phyloP scores from a whole-genome alignment of 2,113 vertebrate genomes.

The Turdus rufiventris region DNA sequence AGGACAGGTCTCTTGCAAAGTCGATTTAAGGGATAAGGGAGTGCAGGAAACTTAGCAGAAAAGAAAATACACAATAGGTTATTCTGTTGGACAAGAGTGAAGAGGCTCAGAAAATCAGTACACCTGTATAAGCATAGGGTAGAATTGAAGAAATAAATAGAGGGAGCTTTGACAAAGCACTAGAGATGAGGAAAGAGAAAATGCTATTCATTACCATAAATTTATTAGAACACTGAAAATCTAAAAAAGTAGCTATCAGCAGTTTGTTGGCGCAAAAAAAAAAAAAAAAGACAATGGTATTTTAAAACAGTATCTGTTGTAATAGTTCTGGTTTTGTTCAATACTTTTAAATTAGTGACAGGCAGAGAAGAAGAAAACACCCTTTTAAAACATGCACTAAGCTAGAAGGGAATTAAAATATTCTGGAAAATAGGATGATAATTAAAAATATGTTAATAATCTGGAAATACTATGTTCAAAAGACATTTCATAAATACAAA shows the following conservation, averaged over 20 bases:
- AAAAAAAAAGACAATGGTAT: neutral
- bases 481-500: neutral
- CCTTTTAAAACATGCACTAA: neutral
- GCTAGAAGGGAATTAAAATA: neutral
- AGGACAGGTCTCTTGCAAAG: neutral
- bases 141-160: neutral
- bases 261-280: neutral
- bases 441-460: neutral
- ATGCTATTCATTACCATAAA: neutral
- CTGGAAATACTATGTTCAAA: neutral
- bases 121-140: neutral
- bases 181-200: neutral
- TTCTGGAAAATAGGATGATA: neutral
- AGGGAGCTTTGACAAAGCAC: neutral
- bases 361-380: neutral
- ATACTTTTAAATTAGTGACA: neutral
- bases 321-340: neutral
- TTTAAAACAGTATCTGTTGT: neutral
- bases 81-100: neutral
- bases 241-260: neutral
- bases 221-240: neutral
- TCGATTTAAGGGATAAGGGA: neutral
- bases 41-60: neutral
- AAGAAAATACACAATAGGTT: neutral
- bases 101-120: neutral